Conservation (phyloP, 2,113 vertebrate species). For the Glareola pratincola region DNA sequence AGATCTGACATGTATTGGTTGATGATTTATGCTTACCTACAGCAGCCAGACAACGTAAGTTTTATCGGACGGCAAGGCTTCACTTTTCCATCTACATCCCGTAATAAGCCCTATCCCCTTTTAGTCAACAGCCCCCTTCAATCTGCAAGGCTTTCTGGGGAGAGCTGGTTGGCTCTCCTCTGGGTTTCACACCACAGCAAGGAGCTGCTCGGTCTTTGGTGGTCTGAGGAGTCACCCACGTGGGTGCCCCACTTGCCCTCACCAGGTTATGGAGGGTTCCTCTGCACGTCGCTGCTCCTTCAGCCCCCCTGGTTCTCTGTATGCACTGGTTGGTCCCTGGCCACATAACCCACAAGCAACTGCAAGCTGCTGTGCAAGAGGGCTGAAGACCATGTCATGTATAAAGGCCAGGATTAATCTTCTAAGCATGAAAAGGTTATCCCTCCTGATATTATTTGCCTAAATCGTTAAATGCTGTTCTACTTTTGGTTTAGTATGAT, state of each 20-base stretch:
- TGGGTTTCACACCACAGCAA: neutral
- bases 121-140: neutral
- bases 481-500: neutral
- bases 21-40: neutral
- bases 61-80: neutral
- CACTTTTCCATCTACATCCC: neutral
- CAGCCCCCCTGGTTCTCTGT: neutral
- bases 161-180: neutral
- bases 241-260: neutral
- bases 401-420: neutral
- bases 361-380: neutral
- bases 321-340: neutral
- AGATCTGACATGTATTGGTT: neutral
- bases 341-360: neutral
- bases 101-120: neutral
- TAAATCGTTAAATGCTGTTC: neutral
- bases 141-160: neutral
- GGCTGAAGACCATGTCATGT: neutral
- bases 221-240: neutral
- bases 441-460: neutral
- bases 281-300: neutral
- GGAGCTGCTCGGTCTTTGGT: neutral
- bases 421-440: neutral
- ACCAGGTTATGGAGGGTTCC: fast-evolving
- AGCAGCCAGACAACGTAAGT: neutral